Conservation (phyloP, 1,140 invertebrate genomes). For the Cyrtorhinus lividipennis region DNA sequence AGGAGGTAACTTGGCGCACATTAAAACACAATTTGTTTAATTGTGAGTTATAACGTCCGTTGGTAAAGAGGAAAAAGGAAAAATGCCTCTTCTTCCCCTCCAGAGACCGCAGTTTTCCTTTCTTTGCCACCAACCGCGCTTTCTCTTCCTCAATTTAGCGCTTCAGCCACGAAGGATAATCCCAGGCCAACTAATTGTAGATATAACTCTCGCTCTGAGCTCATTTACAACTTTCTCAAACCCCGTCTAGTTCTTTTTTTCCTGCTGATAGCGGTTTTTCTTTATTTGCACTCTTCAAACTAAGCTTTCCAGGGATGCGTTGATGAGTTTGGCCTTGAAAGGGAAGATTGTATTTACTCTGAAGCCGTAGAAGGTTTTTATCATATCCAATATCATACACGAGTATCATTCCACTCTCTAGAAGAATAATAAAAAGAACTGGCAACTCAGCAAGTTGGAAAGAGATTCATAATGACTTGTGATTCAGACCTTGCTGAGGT, state of each 20-base stretch:
- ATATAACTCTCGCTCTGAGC: constrained; percentile 3
- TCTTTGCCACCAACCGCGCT: background rate
- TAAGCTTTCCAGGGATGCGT: too few species aligned
- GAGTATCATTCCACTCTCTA: too few species aligned
- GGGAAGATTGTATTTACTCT: too few species aligned
- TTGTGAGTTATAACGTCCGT: background rate
- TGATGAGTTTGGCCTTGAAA: too few species aligned
- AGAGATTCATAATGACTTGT: too few species aligned
- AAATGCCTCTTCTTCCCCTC: background rate
- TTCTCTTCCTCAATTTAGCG: background rate
- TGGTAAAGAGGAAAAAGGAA: background rate
- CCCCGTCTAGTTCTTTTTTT: background rate
- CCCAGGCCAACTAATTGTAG: constrained; percentile 7
- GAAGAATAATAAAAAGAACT: too few species aligned
- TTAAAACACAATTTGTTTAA: constrained; percentile 13
- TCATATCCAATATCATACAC: too few species aligned
- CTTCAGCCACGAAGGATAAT: background rate
- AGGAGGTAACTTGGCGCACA: too few species aligned
- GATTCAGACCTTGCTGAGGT: too few species aligned
- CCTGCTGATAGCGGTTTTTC: background rate
- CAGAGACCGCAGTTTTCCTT: background rate
- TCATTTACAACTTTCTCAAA: constrained; percentile 8
- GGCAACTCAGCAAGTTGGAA: too few species aligned
- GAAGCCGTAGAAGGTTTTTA: too few species aligned
- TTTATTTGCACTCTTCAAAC: background rate